Conservation (phyloP, 1,140 invertebrate genomes). For the Penaeus indicus region DNA sequence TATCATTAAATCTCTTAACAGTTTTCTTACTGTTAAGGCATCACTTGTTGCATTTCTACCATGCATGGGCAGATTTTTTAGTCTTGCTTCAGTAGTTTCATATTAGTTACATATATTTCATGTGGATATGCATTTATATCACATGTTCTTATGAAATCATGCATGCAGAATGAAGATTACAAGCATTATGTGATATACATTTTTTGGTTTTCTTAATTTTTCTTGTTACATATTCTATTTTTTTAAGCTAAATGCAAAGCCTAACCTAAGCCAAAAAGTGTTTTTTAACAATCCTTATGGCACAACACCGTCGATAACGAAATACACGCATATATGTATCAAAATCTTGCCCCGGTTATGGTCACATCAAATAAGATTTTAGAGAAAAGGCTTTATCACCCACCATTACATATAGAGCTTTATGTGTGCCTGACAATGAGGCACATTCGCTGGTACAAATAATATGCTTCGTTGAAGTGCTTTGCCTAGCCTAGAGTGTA, state of each 20-base stretch:
- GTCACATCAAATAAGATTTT: not conserved
- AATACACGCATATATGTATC: not conserved
- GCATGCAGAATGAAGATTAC: conserved; percentile 26
- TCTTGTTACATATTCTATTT: conserved; percentile 32
- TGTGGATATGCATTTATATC: conserved; percentile 7
- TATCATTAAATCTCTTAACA: not conserved
- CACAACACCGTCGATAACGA: not conserved
- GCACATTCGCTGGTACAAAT: conserved; percentile 29
- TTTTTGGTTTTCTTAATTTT: conserved; percentile 36
- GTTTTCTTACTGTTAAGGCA: not conserved
- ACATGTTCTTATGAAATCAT: conserved; percentile 38
- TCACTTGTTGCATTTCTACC: conserved; percentile 43
- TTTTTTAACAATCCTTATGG: not conserved
- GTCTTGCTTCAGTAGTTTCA: conserved; percentile 33
- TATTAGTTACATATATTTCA: conserved; percentile 32
- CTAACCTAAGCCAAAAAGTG: not conserved
- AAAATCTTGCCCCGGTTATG: not conserved
- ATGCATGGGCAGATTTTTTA: conserved; percentile 39
- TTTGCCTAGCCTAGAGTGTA: conserved; percentile 10
- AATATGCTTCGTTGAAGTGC: conserved; percentile 35
- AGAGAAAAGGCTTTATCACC: not conserved
- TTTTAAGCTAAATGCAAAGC: conserved; percentile 37
- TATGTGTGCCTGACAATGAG: not conserved
- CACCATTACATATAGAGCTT: conserved; percentile 7
- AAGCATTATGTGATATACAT: conserved; percentile 35